Evolutionary conservation across 2,888 invertebrate species (phyloP), one percentile per base, ranked within the genome.

Genomic region (Andrena bucephala): DNA sequence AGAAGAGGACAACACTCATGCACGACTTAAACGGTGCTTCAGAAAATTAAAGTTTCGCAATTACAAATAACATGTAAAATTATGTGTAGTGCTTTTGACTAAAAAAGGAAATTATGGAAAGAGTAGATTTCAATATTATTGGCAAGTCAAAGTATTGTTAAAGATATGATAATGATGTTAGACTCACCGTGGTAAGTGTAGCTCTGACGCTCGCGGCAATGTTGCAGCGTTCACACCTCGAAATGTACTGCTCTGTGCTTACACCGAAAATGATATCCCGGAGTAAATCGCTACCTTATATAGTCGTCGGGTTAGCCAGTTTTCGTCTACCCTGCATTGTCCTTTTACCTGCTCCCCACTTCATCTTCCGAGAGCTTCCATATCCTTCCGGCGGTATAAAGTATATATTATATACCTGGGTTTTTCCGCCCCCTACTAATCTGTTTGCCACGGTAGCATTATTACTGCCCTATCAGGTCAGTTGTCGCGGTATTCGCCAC

Each of bases 261-360:
- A 0, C 20, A 59, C 6, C 2, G 65, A 36, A 70, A 76, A 73
- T 80, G 68, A 48, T 16, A 16, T 20, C n/a, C 13, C 16, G 10
- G 10, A 4, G 8, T 31, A 31, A 20, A 29, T 52, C 13, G 10
- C 42, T 0, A 50, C n/a, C 52, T 82, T 82, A 79, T 82, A 79
- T 75, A 76, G 79, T 36, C 27, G 6, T 13, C 24, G 42, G 5
- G 63, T 57, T 13, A 5, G 29, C 50, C 42, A 0, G 10, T 42
- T 69, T 52, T 36, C 27, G 29, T 8, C 29, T 24, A 42, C n/a
- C 4, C 10, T 16, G 4, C 6, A 3, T 31, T 27, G 7, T 52
- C 3, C 62, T 2, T 6, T 10, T 81, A 79, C 78, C 79, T 81
- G 81, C 1, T 13, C 36, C n/a, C 24, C 13, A n/a, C 20, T 48